phyloP scores from a whole-genome alignment of 2,888 invertebrate genomes.

The Antheraea assamensis region DNA sequence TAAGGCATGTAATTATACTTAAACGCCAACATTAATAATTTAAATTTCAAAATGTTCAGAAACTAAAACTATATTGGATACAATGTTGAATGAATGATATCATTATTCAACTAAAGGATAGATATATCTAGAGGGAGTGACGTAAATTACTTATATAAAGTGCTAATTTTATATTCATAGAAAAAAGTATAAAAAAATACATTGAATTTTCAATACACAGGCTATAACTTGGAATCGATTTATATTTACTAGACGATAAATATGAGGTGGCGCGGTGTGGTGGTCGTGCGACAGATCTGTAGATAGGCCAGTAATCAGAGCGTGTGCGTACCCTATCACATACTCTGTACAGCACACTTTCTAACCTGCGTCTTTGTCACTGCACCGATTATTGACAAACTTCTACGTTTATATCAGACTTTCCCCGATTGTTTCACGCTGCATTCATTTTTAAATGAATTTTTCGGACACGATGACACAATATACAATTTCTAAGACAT shows the following conservation, averaged over 20 bases:
- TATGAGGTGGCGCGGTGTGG: not conserved
- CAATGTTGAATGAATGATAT: too few relatives aligned
- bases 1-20: too few relatives aligned
- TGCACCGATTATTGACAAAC: conserved; percentile 74
- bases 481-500: conserved; percentile 27
- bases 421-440: conserved; percentile 82
- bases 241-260: conserved; percentile 6
- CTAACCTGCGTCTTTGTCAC: conserved; percentile 81
- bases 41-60: too few relatives aligned
- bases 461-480: conserved; percentile 56
- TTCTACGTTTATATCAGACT: conserved; percentile 69
- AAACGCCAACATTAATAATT: too few relatives aligned
- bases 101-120: too few relatives aligned
- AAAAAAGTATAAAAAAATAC: not conserved
- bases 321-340: conserved; percentile 74
- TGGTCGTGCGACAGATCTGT: conserved; percentile 65
- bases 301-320: conserved; percentile 80
- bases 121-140: too few relatives aligned
- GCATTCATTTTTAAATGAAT: conserved; percentile 70
- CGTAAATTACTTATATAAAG: too few relatives aligned
- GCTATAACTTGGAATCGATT: not conserved
- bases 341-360: conserved; percentile 78
- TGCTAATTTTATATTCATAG: too few relatives aligned
- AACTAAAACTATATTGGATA: too few relatives aligned
- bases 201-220: not conserved